phyloP scores from a whole-genome alignment of 2,797 vertebrate genomes.

The Pteronotus mesoamericanus region DNA sequence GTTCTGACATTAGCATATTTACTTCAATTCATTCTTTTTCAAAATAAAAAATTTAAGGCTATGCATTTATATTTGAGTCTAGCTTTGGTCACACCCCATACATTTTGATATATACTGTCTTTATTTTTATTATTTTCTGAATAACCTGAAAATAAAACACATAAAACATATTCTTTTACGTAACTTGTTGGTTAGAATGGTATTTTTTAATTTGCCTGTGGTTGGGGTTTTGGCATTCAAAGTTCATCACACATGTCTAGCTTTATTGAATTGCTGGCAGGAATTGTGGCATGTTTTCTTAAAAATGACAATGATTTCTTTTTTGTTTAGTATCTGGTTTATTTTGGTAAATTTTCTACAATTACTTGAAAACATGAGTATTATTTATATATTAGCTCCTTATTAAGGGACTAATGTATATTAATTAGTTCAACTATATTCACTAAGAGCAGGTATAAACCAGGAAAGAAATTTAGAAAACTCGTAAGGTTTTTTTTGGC shows the following conservation, averaged over 20 bases:
- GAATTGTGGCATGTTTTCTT: background rate
- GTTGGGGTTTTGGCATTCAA: background rate
- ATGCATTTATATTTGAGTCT: background rate
- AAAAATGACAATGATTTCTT: background rate
- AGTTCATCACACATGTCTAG: background rate
- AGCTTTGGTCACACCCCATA: background rate
- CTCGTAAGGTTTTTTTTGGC: background rate
- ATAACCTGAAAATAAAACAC: background rate
- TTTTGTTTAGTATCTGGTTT: background rate
- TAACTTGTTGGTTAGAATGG: background rate
- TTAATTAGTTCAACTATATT: background rate
- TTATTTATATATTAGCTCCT: background rate
- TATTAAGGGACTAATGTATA: background rate
- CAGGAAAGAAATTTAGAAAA: background rate
- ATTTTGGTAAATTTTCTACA: slow-evolving; percentile 9
- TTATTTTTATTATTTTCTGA: slow-evolving; percentile 44
- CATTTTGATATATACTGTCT: background rate
- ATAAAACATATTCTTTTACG: background rate
- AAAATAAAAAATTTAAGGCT: background rate
- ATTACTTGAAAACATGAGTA: background rate
- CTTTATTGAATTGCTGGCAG: background rate
- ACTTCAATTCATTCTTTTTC: background rate
- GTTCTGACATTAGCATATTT: background rate
- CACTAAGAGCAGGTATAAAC: background rate
- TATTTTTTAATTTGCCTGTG: background rate